Evolutionary conservation across 1,140 invertebrate genomes (phyloP), one percentile per base, ranked within the genome.

Genomic region (Saccostrea echinata): DNA sequence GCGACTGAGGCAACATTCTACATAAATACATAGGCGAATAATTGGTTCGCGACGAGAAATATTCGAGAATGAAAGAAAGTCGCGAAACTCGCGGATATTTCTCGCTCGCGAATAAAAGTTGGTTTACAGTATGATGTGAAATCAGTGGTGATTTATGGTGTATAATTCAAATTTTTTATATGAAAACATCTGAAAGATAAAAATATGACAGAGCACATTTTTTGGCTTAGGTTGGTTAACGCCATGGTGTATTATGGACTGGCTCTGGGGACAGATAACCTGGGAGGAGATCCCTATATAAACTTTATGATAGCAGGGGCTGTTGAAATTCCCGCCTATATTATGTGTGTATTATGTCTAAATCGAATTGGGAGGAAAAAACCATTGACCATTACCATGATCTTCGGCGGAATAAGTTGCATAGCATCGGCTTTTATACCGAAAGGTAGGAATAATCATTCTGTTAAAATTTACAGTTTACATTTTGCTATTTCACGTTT

Each of bases 201-300:
- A 24, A 9, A 80, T 43, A 16, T 21, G 55, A n/a, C 55, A 30
- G 1, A 43, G 43, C 43, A 43, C 9, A 8, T 1, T 43, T 80
- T 71, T 84, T 90, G 88, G 85, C 83, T 90, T 90, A 97, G 97
- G 97, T 97, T 97, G 92, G 97, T 97, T 18, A 97, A 97, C 92
- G 97, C 97, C 84, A 96, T 97, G 68, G 96, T 97, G 9, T 98
- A 98, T 93, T 98, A 98, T 91, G 97, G 97, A 0, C 93, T 98
- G 6, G 97, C 97, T 0, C 97, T 97, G 96, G 97, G 97, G 91
- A 96, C 97, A 1, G 96, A 96, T 51, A 96, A 96, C 91, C 95
- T 98, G 61, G 97, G 96, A 30, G 97, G 97, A 6, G 97, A 97
- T 92, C 96, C 96, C 53, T 97, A 97, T 87, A 88, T 97, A 11